Percentiles rank a stretch among this genome's conserved stretches.
Conservation (phyloP, 2,113 vertebrate genomes). For the Uria lomvia region DNA sequence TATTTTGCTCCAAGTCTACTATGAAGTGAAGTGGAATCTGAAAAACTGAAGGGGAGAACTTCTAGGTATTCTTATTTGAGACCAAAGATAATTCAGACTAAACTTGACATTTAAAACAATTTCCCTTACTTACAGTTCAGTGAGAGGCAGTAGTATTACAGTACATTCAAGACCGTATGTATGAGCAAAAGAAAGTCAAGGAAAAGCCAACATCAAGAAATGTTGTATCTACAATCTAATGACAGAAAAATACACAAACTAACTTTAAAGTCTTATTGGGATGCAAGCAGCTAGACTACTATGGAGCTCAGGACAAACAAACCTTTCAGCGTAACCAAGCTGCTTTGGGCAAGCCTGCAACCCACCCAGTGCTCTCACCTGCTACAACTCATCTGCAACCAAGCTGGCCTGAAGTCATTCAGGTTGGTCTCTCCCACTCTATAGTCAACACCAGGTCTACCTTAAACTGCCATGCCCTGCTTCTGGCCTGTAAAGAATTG, state of each 20-base stretch:
- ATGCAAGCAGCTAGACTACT: background rate
- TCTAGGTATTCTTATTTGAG: constrained; percentile 13
- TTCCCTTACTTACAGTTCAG: constrained; percentile 15
- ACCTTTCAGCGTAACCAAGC: background rate
- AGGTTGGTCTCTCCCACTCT: background rate
- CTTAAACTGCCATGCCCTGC: background rate
- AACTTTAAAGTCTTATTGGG: background rate
- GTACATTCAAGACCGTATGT: background rate
- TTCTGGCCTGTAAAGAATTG: background rate
- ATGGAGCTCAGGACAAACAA: background rate
- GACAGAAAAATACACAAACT: background rate
- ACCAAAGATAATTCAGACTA: background rate
- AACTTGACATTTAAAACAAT: constrained; percentile 38
- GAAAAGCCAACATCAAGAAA: background rate
- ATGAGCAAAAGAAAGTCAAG: background rate
- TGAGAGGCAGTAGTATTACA: background rate
- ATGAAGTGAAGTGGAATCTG: background rate
- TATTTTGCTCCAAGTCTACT: background rate
- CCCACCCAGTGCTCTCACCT: background rate
- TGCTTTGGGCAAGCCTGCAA: background rate
- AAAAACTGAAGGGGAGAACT: constrained; percentile 13
- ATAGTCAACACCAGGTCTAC: background rate
- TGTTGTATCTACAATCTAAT: background rate
- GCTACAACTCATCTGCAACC: background rate
- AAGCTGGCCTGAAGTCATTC: background rate